phyloP scores from a whole-genome alignment of 2,888 invertebrate species.

The Drosophila subquinaria region DNA sequence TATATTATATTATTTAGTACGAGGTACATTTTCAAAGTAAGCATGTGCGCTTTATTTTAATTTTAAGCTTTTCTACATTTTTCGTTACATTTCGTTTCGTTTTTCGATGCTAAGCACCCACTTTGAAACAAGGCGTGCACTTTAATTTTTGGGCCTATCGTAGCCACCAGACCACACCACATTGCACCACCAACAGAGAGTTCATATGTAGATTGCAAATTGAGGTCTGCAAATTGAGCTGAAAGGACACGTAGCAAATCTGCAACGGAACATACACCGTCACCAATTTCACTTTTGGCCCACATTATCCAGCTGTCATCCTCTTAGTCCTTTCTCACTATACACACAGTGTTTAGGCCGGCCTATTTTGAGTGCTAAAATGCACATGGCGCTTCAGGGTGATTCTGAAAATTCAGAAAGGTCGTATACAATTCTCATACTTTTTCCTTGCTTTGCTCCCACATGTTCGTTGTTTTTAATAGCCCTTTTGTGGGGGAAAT shows the following conservation, averaged over 20 bases:
- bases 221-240: conserved; percentile 25
- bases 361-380: conserved; percentile 47
- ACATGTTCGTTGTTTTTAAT: no score
- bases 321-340: conserved; percentile 2
- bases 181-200: conserved; percentile 2
- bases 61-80: conserved; percentile 30
- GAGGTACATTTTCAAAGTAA: conserved; percentile 30
- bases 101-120: conserved; percentile 29
- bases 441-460: no score
- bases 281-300: conserved; percentile 33
- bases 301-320: conserved; percentile 15
- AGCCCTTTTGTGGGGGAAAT: no score
- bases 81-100: conserved; percentile 1
- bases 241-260: conserved; percentile 29
- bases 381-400: conserved; percentile 36
- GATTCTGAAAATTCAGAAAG: conserved; percentile 23
- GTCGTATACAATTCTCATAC: not conserved
- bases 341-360: conserved; percentile 28
- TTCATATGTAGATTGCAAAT: conserved; percentile 20
- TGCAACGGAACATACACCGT: conserved; percentile 1
- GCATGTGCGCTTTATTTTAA: conserved; percentile 42
- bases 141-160: conserved; percentile 55
- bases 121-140: conserved; percentile 41
- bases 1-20: conserved; percentile 36
- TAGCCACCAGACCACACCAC: not conserved